Conservation (phyloP, 2,888 invertebrate species). For the Crematogaster levior region DNA sequence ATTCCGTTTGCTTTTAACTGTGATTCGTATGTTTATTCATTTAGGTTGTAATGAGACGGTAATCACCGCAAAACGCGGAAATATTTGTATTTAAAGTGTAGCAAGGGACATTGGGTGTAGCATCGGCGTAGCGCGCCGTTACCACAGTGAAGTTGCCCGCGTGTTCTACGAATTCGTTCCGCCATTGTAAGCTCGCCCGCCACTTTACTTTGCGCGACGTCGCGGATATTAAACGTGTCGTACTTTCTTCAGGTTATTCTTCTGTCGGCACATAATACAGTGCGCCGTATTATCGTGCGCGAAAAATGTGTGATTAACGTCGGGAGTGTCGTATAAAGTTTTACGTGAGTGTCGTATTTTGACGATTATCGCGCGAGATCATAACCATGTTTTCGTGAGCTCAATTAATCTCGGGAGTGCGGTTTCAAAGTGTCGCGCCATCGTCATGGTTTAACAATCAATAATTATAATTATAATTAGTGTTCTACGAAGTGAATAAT, state of each 20-base stretch:
- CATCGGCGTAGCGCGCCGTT: no score
- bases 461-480: background rate
- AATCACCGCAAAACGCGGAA: background rate
- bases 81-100: background rate
- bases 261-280: background rate
- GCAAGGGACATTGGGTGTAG: background rate
- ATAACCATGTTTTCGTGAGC: background rate
- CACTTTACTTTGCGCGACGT: background rate
- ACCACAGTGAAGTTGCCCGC: slow-evolving; percentile 5
- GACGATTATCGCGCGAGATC: background rate
- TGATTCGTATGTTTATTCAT: background rate
- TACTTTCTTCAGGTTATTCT: background rate
- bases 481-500: no score
- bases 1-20: background rate
- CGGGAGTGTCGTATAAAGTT: background rate
- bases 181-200: background rate
- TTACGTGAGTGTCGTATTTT: background rate
- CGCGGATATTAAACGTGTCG: background rate
- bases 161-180: background rate
- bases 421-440: background rate
- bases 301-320: background rate
- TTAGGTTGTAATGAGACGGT: background rate
- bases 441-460: background rate
- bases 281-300: background rate
- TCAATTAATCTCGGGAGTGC: background rate